Percentiles rank a stretch among this genome's conserved stretches.
Evolutionary conservation across 2,113 vertebrate genomes (phyloP).

Genomic region (Hippocampus abdominalis): DNA sequence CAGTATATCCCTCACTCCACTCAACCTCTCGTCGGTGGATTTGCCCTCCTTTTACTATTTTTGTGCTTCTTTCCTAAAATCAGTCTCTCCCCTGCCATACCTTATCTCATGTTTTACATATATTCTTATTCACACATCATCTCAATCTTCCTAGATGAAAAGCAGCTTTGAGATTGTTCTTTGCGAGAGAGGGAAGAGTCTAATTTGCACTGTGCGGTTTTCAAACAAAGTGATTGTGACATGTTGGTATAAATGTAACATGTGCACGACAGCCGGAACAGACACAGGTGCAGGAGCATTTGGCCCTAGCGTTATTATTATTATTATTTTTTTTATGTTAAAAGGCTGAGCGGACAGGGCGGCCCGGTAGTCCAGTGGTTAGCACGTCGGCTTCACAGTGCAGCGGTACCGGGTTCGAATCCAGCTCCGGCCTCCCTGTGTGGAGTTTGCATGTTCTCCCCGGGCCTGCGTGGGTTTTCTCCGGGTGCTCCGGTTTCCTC

Average conservation of each 20-base stretch:
- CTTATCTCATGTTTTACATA: constrained; percentile 3
- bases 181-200: constrained; percentile 32
- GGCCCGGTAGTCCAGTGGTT: too few relatives aligned
- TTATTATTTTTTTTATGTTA: background rate
- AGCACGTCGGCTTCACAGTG: too few relatives aligned
- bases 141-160: constrained; percentile 39
- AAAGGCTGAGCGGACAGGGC: background rate
- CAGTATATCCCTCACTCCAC: constrained; percentile 35
- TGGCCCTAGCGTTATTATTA: background rate
- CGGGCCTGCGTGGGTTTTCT: too few relatives aligned
- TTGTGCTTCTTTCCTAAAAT: constrained; percentile 23
- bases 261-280: constrained; percentile 35
- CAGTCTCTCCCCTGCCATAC: constrained; percentile 5
- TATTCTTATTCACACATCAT: constrained; percentile 34
- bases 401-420: too few relatives aligned
- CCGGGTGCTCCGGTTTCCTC: too few relatives aligned
- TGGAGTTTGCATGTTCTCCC: too few relatives aligned
- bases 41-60: constrained; percentile 41
- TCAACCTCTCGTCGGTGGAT: constrained; percentile 50
- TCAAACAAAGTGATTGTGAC: constrained; percentile 29
- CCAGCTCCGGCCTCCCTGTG: too few relatives aligned
- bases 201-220: constrained; percentile 31
- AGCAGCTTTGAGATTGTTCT: constrained; percentile 20
- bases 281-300: background rate
- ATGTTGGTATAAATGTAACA: constrained; percentile 32